Base-by-base conservation (phyloP, 2,113 vertebrate genomes). In the Marmota flaviventris region DNA sequence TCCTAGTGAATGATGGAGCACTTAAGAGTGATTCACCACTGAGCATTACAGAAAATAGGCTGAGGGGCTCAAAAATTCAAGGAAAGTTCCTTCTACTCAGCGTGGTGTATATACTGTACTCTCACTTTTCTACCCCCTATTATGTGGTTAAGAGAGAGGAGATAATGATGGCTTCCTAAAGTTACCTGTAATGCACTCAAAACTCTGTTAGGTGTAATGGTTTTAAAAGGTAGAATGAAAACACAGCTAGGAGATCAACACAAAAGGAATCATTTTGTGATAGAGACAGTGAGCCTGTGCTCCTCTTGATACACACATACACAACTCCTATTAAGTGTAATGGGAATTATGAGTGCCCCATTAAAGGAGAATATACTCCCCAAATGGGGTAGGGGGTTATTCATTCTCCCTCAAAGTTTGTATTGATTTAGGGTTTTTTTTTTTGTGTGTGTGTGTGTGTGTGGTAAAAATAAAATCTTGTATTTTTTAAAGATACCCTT, bases 1-100 rank as follows among this genome's bases (percentile, higher is more conserved):
- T 88, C 78, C 82, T 93, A 93, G 97, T 97, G 97, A 98, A 98
- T 98, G 97, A 98, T 96, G 96, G 96, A 97, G 98, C 97, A 98
- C 98, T 98, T 98, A 97, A 97, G 97, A 97, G 95, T 97, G 95
- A 98, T 98, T 98, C 97, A 89, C 98, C 93, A 65, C 82, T 94
- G 97, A 98, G 93, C 95, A 97, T 98, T 98, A 96, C 34, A 98
- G 98, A 98, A 98, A 98, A 98, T 98, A 98, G 97, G 91, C 98
- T 98, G 98, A 97, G 81, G 90, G 90, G 90, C 79, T 98, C 87
- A 98, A 98, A 98, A 97, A 98, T 97, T 95, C 97, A 93, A 98
- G 98, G 96, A 97, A 98, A 97, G 94, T 98, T 98, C 88, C 97
- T 75, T 97, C 95, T 97, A 79, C 96, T 98, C 9, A 2, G 72